These are phyloP conservation scores for Phasia obesa DNA, from an alignment of 2,888 invertebrate genomes.

Conservation along the genomic window DNA sequence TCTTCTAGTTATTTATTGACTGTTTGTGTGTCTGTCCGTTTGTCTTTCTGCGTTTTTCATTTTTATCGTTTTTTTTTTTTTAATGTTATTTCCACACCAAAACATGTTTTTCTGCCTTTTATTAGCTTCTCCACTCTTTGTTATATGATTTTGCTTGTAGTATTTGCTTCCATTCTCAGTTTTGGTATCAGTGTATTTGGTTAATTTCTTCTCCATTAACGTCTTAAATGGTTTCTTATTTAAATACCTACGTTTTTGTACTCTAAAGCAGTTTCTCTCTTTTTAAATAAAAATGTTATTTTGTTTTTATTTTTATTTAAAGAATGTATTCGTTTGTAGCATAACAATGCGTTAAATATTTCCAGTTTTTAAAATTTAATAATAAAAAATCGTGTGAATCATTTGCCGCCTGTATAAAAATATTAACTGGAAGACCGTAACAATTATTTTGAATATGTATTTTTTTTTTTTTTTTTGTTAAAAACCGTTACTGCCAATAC, in stretches of 20 bases:
- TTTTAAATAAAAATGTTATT: constrained; percentile 21
- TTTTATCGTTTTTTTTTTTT: neutral
- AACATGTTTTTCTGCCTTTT: constrained; percentile 64
- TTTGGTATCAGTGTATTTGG: constrained; percentile 47
- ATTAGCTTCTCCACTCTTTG: constrained; percentile 58
- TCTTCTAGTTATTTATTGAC: constrained; percentile 61
- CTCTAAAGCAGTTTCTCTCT: constrained; percentile 51
- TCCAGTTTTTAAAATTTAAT: neutral
- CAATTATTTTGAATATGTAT: no score
- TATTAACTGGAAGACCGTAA: no score
- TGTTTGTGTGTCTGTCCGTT: constrained; percentile 37
- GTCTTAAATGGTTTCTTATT: constrained; percentile 66
- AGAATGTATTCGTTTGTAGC: constrained; percentile 41
- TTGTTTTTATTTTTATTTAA: constrained; percentile 26
- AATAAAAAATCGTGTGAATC: neutral
- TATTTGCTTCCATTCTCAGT: constrained; percentile 56
- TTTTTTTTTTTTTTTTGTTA: no score
- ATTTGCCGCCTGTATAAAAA: neutral
- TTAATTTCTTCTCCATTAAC: constrained; percentile 61
- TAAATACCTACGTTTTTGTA: constrained; percentile 26
- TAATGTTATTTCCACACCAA: constrained; percentile 46
- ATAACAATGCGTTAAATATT: neutral
- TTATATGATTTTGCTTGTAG: constrained; percentile 48
- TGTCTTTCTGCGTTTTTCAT: constrained; percentile 36
- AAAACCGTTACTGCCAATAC: no score